These are phyloP conservation scores for Abrostola triplasia DNA, from an alignment of 2,888 invertebrate genomes.

Conservation along the genomic window DNA sequence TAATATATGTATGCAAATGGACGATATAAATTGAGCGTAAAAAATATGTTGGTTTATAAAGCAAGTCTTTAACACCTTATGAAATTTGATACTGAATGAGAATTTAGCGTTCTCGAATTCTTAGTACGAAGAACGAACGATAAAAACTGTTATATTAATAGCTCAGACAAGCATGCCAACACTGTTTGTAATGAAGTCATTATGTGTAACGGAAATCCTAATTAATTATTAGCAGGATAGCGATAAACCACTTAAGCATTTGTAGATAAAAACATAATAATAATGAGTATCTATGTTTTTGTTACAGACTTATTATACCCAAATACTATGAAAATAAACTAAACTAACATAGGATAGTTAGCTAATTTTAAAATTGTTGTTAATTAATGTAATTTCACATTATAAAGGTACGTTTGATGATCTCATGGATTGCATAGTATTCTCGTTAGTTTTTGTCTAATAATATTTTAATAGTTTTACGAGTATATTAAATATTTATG, in stretches of 20 bases:
- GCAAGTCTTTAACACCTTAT: constrained; percentile 65
- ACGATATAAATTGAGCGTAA: constrained; percentile 59
- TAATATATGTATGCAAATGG: constrained; percentile 66
- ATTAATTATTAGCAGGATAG: constrained; percentile 37
- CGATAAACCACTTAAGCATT: constrained; percentile 19
- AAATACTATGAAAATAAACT: too few species aligned
- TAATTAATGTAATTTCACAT: too few species aligned
- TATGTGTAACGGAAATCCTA: constrained; percentile 41
- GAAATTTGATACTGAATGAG: constrained; percentile 65
- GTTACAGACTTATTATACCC: too few species aligned
- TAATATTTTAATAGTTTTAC: too few species aligned
- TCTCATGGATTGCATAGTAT: too few species aligned
- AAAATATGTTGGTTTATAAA: constrained; percentile 58
- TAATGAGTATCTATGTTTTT: too few species aligned
- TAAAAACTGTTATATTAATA: constrained; percentile 41
- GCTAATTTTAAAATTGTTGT: too few species aligned
- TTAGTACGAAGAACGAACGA: constrained; percentile 28
- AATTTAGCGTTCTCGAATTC: constrained; percentile 48
- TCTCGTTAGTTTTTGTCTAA: too few species aligned
- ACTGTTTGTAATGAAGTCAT: constrained; percentile 37
- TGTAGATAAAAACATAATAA: background rate
- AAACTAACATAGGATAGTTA: too few species aligned
- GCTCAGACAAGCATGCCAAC: constrained; percentile 12
- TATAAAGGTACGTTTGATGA: too few species aligned
- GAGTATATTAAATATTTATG: too few species aligned